Base-by-base conservation (phyloP, 2,888 invertebrate genomes). In the Nasonovia ribisnigri region DNA sequence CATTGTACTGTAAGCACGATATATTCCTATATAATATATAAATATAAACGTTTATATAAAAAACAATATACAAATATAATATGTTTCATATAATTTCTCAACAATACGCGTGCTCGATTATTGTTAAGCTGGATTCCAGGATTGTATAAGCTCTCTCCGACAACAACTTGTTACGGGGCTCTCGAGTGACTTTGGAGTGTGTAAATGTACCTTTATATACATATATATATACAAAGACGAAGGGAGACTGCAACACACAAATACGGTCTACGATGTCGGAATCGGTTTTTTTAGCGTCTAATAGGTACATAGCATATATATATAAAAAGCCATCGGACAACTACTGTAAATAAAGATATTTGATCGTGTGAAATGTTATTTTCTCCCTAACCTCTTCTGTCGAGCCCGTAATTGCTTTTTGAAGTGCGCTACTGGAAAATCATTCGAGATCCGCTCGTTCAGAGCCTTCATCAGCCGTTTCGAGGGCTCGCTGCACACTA, bases 371-470 rank as follows among this genome's bases (percentile, higher is more conserved):
- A 87, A 92, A 67, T 67, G 86, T 88, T 51, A 60, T 92, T 67
- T 60, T 48, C 88, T 67, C 92, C 43, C 60, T 42, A 42, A 51
- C 92, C 88, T 51, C 51, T 42, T n/a, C 43, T 67, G 36, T 42
- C 51, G 88, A 24, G 57, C 36, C 2, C 24, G 42, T 90, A 93
- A 93, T 93, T 90, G 86, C 86, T 90, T 93, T 93, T 93, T 93
- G 93, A 93, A 93, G 93, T 86, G 87, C 93, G 67, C 29, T 86
- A 60, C 86, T 88, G 86, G 86, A 54, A 90, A 90, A 60, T 87
- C 43, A 86, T 93, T 93, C 48, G 84, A 89, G 51, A 88, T 88
- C 77, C 54, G 11, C n/a, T 46, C 36, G 36, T 42, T 36, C 42
- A 46, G 87, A 57, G 54, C 43, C 87, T 60, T 24, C 92, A 36